A percentile compares a stretch with the other conserved stretches of the same genome.
Evolutionary conservation across 2,797 vertebrate genomes (phyloP).

Genomic region (Diceros bicornis): DNA sequence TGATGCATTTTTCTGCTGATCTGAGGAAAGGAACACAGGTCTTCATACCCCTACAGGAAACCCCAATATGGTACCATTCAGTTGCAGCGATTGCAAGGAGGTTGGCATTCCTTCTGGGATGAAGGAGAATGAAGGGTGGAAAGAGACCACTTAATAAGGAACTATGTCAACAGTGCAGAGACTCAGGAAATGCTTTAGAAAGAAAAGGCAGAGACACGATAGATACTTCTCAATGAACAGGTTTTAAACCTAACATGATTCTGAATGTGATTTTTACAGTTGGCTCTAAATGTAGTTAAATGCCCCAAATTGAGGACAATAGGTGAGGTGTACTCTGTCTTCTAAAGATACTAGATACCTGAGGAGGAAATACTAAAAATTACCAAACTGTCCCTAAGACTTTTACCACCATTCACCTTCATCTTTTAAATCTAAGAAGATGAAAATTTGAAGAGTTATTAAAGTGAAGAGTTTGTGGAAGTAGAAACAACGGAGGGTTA

Average conservation of each 20-base stretch:
- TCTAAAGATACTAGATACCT: not conserved
- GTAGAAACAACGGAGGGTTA: not conserved
- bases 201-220: not conserved
- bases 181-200: not conserved
- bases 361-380: not conserved
- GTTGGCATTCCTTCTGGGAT: not conserved
- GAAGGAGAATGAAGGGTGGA: not conserved
- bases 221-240: not conserved
- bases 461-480: not conserved
- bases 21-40: slow-evolving; percentile 20
- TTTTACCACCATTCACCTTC: not conserved
- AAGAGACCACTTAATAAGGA: not conserved
- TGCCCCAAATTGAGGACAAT: not conserved
- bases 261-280: not conserved
- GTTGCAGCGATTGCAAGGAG: not conserved
- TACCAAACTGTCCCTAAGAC: not conserved
- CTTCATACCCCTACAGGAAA: not conserved
- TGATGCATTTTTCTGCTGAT: slow-evolving; percentile 45
- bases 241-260: not conserved
- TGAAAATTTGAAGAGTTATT: not conserved
- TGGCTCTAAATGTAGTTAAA: not conserved
- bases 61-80: not conserved
- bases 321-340: accelerated
- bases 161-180: not conserved
- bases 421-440: slow-evolving; percentile 39